Evolutionary conservation across 2,888 invertebrate species (phyloP).

Genomic region (Monopis laevigella): DNA sequence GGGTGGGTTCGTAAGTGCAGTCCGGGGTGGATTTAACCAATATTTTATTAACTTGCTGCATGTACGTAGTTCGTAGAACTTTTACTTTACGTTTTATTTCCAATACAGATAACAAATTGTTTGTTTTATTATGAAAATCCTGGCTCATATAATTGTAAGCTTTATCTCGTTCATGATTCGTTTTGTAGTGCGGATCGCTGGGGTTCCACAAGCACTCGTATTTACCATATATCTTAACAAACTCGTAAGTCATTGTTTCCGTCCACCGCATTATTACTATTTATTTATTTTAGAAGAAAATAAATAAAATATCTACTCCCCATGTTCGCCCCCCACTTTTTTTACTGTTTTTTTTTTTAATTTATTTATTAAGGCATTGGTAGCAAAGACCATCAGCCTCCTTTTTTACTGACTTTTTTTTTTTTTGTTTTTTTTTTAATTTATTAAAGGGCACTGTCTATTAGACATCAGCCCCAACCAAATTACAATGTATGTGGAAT

Average conservation of each 20-base stretch:
- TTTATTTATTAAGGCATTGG: no score
- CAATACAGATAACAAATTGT: constrained; percentile 32
- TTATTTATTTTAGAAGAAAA: background rate
- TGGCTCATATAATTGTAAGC: constrained; percentile 39
- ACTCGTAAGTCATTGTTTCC: constrained; percentile 50
- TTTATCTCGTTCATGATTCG: constrained; percentile 38
- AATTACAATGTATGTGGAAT: no score
- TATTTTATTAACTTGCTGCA: constrained; percentile 56
- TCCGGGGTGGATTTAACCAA: constrained; percentile 44
- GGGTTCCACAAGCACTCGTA: constrained; percentile 62
- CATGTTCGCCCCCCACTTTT: no score
- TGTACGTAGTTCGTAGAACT: constrained; percentile 54
- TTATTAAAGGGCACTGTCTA: no score
- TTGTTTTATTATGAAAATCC: constrained; percentile 37
- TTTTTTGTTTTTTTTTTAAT: no score
- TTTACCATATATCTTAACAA: constrained; percentile 56
- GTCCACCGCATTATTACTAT: constrained; percentile 59
- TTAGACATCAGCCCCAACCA: no score
- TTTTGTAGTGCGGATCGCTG: constrained; percentile 42
- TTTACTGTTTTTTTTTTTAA: no score
- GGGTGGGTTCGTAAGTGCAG: constrained; percentile 40
- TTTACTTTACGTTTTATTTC: constrained; percentile 60
- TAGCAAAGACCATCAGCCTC: no score
- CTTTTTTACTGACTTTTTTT: no score
- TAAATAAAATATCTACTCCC: no score